These are phyloP conservation scores for Pegoplata infirma DNA, from an alignment of 2,888 invertebrate species.

Conservation along the genomic window DNA sequence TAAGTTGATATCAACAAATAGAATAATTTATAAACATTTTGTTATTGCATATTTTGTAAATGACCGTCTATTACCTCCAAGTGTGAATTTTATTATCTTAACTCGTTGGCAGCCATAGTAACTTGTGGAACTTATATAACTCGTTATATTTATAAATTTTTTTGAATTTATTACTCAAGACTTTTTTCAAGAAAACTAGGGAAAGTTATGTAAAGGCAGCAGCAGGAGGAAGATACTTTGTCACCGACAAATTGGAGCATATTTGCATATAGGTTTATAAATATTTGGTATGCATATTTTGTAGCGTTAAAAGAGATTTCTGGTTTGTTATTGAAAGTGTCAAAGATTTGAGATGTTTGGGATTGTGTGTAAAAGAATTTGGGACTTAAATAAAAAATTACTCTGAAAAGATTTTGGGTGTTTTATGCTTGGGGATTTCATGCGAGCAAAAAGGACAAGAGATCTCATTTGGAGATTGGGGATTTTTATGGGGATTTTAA, in stretches of 20 bases:
- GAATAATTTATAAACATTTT: conserved; percentile 18
- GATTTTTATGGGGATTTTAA: too few relatives aligned
- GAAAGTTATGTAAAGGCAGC: neutral
- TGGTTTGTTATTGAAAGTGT: too few relatives aligned
- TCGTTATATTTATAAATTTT: neutral
- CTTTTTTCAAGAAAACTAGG: neutral
- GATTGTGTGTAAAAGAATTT: too few relatives aligned
- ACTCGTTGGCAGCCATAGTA: too few relatives aligned
- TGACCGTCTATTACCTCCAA: conserved; percentile 21
- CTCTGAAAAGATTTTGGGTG: too few relatives aligned
- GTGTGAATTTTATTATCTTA: neutral
- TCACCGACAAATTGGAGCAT: conserved; percentile 63
- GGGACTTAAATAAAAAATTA: too few relatives aligned
- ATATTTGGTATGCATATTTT: neutral
- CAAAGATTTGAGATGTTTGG: too few relatives aligned
- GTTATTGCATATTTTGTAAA: conserved; percentile 1
- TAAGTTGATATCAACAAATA: conserved; percentile 31
- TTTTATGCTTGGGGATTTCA: too few relatives aligned
- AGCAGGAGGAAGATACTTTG: conserved; percentile 37
- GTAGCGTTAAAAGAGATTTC: too few relatives aligned
- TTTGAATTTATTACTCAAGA: neutral
- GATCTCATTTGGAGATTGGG: too few relatives aligned
- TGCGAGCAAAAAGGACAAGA: too few relatives aligned
- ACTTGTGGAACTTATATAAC: neutral
- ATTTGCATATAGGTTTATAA: conserved; percentile 64